These are phyloP conservation scores for Hydractinia symbiolongicarpus DNA, from an alignment of 30 jellyfish, hydroid and myxozoan species.

Conservation along the genomic window DNA sequence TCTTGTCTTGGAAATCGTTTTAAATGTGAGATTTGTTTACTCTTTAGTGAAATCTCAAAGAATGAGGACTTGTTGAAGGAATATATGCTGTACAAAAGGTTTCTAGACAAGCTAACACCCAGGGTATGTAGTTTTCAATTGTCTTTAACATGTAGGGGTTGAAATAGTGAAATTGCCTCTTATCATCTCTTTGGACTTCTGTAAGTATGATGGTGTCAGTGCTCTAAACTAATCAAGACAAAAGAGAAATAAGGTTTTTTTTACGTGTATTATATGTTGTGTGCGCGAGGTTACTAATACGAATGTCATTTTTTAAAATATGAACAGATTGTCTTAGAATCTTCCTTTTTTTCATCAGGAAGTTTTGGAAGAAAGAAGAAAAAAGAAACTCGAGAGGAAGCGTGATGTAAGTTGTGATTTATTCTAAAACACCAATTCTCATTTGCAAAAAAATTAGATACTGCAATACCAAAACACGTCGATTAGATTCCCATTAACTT, in stretches of 20 bases:
- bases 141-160: too few species aligned
- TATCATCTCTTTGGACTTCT: too few species aligned
- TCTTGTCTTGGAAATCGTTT: too few species aligned
- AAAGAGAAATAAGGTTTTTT: background rate
- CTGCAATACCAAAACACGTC: too few species aligned
- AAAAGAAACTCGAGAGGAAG: background rate
- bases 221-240: too few species aligned
- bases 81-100: slow-evolving; percentile 66
- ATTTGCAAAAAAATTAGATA: too few species aligned
- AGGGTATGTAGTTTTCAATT: slow-evolving; percentile 23
- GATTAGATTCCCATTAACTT: too few species aligned
- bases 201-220: too few species aligned
- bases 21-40: background rate
- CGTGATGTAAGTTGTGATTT: background rate
- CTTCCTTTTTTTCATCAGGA: slow-evolving; percentile 2
- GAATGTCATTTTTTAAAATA: background rate
- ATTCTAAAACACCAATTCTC: background rate
- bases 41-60: slow-evolving; percentile 70
- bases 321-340: background rate
- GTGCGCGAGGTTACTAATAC: background rate
- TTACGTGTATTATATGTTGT: background rate
- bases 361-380: slow-evolving; percentile 6
- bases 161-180: too few species aligned
- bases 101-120: slow-evolving; percentile 80
- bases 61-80: slow-evolving; percentile 82